Evolutionary conservation across 2,888 invertebrate species (phyloP), one percentile per base, ranked within the genome.

Genomic region (Himalopsyche anomala): DNA sequence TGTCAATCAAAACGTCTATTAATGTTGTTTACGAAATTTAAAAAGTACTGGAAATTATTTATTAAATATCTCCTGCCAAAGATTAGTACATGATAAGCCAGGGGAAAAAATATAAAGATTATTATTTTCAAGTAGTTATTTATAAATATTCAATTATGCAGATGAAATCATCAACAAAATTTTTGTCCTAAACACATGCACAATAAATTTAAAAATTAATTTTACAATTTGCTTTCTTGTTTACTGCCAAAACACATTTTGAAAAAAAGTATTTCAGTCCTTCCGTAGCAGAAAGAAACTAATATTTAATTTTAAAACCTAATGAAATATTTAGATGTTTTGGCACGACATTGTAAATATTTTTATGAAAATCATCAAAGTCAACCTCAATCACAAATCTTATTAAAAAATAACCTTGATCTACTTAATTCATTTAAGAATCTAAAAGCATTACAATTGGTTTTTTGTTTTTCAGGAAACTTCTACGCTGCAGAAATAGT

Each of bases 401-500:
- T 74, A 36, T 74, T 12, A 11, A 36, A 15, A 36, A 36, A 74
- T 6, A 74, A 38, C 74, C 74, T 74, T 74, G 74, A 74, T 74
- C 74, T 36, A 74, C 36, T 74, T 74, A 38, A 74, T 74, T 74
- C 74, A 36, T 74, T 36, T 74, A 36, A 36, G 5, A 36, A 74
- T 74, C 36, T 74, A 74, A 74, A 36, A 36, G 15, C 38, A 74
- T 36, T 36, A 74, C 74, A 74, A 74, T 74, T 36, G 9, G 12
- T 28, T 69, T 28, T 69, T 69, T 69, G 69, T 69, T 69, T 74
- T 74, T 45, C 91, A 95, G 95, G 96, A 87, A 97, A 97, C 91
- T 99, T 99, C 92, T 99, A 98, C 92, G 96, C 98, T 5, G 95
- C 98, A 82, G 99, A 99, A 94, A 98, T 99, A 89, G 96, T 99